Conservation (phyloP, 2,113 vertebrate species). For the Calonectris borealis region DNA sequence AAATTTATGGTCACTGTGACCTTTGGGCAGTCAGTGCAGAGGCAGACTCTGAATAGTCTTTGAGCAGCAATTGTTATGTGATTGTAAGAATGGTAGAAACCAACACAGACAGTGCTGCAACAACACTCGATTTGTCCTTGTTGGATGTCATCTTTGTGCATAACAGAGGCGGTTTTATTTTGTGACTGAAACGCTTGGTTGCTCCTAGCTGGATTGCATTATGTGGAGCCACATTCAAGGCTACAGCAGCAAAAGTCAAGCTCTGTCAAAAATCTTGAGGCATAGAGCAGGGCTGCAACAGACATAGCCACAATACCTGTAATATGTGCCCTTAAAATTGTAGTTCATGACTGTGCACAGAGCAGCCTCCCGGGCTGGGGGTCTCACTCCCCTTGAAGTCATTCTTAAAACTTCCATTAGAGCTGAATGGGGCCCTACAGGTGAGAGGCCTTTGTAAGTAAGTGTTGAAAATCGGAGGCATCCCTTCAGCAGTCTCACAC, state of each 20-base stretch:
- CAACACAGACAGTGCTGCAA: not conserved
- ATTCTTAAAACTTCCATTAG: not conserved
- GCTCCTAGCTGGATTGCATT: not conserved
- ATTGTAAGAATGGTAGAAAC: not conserved
- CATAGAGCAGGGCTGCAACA: not conserved
- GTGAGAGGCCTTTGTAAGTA: not conserved
- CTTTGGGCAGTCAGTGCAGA: not conserved
- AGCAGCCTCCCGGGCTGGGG: not conserved
- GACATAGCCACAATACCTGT: not conserved
- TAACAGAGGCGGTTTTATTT: not conserved
- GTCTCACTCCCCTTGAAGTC: not conserved
- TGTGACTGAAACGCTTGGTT: not conserved
- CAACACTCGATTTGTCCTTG: not conserved
- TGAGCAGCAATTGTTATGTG: not conserved
- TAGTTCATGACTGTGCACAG: not conserved
- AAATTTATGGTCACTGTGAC: not conserved
- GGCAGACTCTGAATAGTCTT: not conserved
- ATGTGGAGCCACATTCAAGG: not conserved
- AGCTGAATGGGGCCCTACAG: not conserved
- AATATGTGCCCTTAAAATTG: not conserved
- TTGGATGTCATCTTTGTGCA: not conserved
- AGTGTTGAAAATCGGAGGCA: not conserved
- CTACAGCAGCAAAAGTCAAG: not conserved
- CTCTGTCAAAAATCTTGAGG: not conserved
- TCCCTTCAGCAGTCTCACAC: not conserved